Base-by-base conservation (phyloP, 1,140 invertebrate species). In the Hypothenemus hampei region DNA sequence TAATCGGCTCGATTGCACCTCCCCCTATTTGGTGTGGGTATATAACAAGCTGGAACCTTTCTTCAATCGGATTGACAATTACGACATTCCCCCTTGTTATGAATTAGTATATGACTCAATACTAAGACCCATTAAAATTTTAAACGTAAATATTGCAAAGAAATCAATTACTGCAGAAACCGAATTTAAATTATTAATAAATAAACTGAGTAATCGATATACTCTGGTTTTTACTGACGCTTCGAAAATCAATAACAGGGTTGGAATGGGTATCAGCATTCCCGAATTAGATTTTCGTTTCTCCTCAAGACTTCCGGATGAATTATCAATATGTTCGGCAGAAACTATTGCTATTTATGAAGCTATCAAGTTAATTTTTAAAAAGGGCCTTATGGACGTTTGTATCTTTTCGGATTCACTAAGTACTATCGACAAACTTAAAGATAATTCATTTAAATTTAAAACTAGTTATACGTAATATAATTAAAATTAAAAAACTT, bases 381-480 rank as follows among this genome's bases (percentile, higher is more conserved):
- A 48, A 43, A 54, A 54, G 44, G 10, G 31, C 11, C 7, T 59
- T 6, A 59, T 41, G 15, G 48, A 54, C 21, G 23, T 19, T 13
- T 49, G 53, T 10, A 47, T 54, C 13, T 59, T 53, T 15, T 47
- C 57, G 3, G 57, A 59, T 31, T 59, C 57, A 2, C 15, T 15
- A 11, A 54, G 43, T 37, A 45, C 43, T 11, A 54, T 59, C 19
- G 13, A 35, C 4, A 59, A 54, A 41, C 31, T 53, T 24, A 51
- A 40, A 31, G 13, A 31, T 6, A 29, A 29, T n/a, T n/a, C 26
- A 29, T n/a, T n/a, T n/a, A n/a, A n/a, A n/a, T n/a, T n/a, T n/a
- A n/a, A n/a, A n/a, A n/a, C n/a, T n/a, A n/a, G n/a, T n/a, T n/a
- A n/a, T n/a, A n/a, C n/a, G n/a, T n/a, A n/a, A n/a, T n/a, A n/a